Evolutionary conservation across 2,113 vertebrate genomes (phyloP), one percentile per base, ranked within the genome.

Genomic region (Butorides virescens): DNA sequence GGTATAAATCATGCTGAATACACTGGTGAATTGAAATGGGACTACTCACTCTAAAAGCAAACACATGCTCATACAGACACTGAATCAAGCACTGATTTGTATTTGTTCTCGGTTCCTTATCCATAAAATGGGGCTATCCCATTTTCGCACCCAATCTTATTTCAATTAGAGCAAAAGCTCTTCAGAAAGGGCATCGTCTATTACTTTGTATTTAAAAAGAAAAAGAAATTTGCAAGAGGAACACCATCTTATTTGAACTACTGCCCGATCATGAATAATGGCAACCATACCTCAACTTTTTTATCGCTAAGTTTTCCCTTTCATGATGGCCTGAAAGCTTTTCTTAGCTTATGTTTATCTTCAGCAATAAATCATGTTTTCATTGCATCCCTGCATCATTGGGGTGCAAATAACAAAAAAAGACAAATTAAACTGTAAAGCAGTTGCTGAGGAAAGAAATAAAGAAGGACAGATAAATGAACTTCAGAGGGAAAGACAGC

Each of bases 301-400:
- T 88, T 86, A 61, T 86, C 39, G 44, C 50, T 5, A 58, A 36
- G n/a, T 90, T 92, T 65, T 90, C 23, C 27, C 36, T 82, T 82
- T 82, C 39, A 37, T 30, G 66, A 56, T 63, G 32, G 12, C 62
- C 81, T 81, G 93, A 93, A 85, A 85, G 22, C 56, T 87, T 71
- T 50, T 58, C 68, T 44, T 77, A 89, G 29, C n/a, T 71, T 52
- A 39, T 58, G 26, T 67, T 95, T 93, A 72, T 92, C 84, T 42
- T 67, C 52, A 81, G 52, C 42, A 87, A 93, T 90, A 97, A 85
- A 94, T 91, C 81, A 84, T 15, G 52, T 58, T 95, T 91, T 62
- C 73, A 63, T 67, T 84, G 55, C 42, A 55, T 58, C 16, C 52
- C 42, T 84, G 55, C 47, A 56, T 92, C 81, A 55, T n/a, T 90